phyloP scores from a whole-genome alignment of 2,888 invertebrate species.

The Hymenopus coronatus region DNA sequence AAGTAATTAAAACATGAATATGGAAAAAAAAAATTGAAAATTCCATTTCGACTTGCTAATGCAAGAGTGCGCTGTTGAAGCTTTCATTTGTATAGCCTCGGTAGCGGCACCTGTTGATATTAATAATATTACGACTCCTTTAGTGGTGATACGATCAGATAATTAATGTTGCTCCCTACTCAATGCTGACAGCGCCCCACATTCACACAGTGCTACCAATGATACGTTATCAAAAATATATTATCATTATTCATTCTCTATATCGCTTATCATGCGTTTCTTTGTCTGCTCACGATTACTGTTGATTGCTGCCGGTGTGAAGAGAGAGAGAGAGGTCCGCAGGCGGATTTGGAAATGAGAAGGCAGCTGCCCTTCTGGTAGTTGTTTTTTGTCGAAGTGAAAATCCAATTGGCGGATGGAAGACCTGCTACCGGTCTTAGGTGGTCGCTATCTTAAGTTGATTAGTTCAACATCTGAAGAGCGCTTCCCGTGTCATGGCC shows the following conservation, averaged over 20 bases:
- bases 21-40: too few relatives aligned
- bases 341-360: conserved; percentile 9
- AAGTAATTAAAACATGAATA: too few relatives aligned
- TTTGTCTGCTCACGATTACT: neutral
- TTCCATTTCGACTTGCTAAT: neutral
- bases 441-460: conserved; percentile 15
- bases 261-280: neutral
- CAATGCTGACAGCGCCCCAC: neutral
- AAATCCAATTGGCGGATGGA: conserved; percentile 18
- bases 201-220: neutral
- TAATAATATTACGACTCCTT: neutral
- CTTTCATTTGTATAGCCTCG: neutral
- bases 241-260: neutral
- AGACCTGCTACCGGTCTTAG: conserved; percentile 24
- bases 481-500: neutral
- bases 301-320: conserved; percentile 1
- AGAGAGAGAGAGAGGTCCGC: neutral
- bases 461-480: conserved; percentile 4
- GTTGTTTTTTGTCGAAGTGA: neutral
- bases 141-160: neutral
- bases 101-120: neutral
- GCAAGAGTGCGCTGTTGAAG: neutral
- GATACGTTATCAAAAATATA: neutral
- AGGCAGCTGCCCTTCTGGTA: neutral
- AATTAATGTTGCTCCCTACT: neutral